Evolutionary conservation across 2,113 vertebrate species (phyloP).

Genomic region (Neotragus moschatus): DNA sequence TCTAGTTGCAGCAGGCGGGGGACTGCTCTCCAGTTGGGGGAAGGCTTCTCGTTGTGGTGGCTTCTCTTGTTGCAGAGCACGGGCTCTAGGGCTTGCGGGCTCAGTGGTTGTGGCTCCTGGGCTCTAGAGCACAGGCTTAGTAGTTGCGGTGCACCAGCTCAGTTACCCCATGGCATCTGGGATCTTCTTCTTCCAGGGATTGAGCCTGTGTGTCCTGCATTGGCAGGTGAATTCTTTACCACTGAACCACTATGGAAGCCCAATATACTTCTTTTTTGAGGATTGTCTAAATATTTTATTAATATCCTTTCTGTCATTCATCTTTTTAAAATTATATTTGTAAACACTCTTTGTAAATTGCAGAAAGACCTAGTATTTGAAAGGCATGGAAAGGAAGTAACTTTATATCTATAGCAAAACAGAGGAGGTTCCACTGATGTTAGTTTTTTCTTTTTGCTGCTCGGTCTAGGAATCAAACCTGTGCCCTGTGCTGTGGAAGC

Average conservation of each 20-base stretch:
- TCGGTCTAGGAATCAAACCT: neutral
- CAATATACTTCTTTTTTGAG: neutral
- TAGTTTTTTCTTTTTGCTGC: neutral
- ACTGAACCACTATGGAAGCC: neutral
- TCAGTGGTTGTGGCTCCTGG: neutral
- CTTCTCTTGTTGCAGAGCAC: neutral
- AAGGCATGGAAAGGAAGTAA: neutral
- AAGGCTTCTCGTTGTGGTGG: neutral
- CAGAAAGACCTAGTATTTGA: neutral
- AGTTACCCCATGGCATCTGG: neutral
- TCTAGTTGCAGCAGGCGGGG: neutral
- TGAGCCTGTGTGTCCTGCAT: neutral
- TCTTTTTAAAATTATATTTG: neutral
- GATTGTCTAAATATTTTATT: neutral
- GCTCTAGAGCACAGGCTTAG: neutral
- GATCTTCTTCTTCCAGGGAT: neutral
- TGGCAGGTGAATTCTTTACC: neutral
- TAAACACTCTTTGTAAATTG: neutral
- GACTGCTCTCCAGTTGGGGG: neutral
- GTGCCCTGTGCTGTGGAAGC: neutral
- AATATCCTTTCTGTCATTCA: neutral
- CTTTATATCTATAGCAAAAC: neutral
- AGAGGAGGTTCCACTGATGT: too few species aligned
- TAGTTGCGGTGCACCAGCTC: accelerated
- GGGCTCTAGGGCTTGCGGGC: neutral